Conservation (phyloP, 2,113 vertebrate species). For the Polypterus senegalus region DNA sequence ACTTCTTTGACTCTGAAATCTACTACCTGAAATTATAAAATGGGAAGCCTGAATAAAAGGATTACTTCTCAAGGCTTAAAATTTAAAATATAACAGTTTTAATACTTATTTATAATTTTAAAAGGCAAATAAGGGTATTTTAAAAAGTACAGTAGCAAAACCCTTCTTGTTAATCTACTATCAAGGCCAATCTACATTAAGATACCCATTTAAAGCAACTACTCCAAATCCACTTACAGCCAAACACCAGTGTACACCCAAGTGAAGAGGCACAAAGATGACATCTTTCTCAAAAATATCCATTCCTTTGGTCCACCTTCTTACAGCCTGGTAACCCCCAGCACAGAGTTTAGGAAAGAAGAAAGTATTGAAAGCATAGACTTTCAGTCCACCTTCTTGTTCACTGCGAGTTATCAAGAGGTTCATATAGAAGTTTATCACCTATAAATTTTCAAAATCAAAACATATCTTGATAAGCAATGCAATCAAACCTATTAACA, state of each 20-base stretch:
- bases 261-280: conserved; percentile 74
- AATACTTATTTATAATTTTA: neutral
- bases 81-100: too few species aligned
- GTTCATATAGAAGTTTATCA: conserved; percentile 90
- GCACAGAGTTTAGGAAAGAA: conserved; percentile 71
- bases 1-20: conserved; percentile 64
- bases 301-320: conserved; percentile 75
- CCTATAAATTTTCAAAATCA: conserved; percentile 33
- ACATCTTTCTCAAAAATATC: conserved; percentile 74
- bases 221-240: conserved; percentile 53
- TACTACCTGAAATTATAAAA: conserved; percentile 53
- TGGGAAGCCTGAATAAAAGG: neutral
- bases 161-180: too few species aligned
- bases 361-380: conserved; percentile 83
- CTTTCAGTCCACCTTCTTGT: conserved; percentile 38
- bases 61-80: too few species aligned
- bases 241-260: conserved; percentile 74
- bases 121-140: too few species aligned
- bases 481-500: neutral
- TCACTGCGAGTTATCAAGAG: conserved; percentile 68
- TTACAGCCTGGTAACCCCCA: conserved; percentile 61
- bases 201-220: neutral
- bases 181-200: too few species aligned
- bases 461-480: neutral
- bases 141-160: too few species aligned